Base-by-base conservation (phyloP, 1,140 invertebrate species). In the Microplitis mediator region DNA sequence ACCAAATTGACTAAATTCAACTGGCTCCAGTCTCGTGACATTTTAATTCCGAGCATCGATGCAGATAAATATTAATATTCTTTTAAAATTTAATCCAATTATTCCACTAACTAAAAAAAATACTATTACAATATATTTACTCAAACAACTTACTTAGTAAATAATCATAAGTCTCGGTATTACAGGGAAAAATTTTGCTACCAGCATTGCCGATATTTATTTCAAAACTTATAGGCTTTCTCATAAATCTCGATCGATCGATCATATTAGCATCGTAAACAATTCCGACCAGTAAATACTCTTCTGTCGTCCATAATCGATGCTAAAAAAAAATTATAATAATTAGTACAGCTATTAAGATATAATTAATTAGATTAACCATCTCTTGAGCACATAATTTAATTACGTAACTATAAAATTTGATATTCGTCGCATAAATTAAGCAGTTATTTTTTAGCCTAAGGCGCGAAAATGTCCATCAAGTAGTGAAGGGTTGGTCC, bases 181-280 rank as follows among this genome's bases (percentile, higher is more conserved):
- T 79, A 5, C 77, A 70, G 4, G 79, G 71, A 69, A 82, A 84
- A 69, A 77, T 77, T 3, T 56, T 76, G 75, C 85, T 86, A 6
- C 85, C 85, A 11, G 80, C 78, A 64, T 87, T 87, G 0, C 85
- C 86, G 4, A 87, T 64, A 75, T 80, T 86, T 67, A 87, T 77
- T 74, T 87, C 85, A 61, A 86, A 86, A 69, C 75, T 81, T 39
- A 86, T 81, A 14, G 78, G 72, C 73, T 85, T 86, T 13, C 73
- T 77, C 50, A 73, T 73, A 8, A 83, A 84, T 69, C 79, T 77
- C 69, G 67, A 76, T n/a, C 86, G 81, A 77, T 87, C 84, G 66
- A 87, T 86, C 84, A 86, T 83, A 13, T 74, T 84, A 4, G 79
- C 72, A 52, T 86, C 83, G 65, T 84, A 86, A 14, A 87, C 65